These are phyloP conservation scores for Brachyptera putata DNA, from an alignment of 2,888 invertebrate genomes.

Conservation along the genomic window DNA sequence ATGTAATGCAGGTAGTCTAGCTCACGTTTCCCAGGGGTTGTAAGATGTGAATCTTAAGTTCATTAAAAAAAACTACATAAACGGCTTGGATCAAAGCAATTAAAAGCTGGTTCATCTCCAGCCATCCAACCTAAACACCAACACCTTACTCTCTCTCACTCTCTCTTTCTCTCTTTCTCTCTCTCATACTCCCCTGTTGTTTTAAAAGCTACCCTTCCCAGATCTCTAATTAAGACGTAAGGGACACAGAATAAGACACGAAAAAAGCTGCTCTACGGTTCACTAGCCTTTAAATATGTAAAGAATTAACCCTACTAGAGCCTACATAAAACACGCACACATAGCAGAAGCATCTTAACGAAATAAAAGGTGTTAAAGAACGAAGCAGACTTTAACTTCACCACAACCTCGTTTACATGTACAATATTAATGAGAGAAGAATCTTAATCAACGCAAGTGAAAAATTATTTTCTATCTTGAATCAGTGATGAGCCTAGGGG, in stretches of 20 bases:
- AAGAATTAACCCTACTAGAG: neutral
- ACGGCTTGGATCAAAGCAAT: slow-evolving; percentile 26
- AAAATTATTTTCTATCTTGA: slow-evolving; percentile 15
- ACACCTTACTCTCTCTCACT: slow-evolving; percentile 6
- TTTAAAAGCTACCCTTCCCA: slow-evolving; percentile 17
- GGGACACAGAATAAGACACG: slow-evolving; percentile 20
- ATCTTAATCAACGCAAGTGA: slow-evolving; percentile 15
- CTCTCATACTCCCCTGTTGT: neutral
- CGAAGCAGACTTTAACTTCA: slow-evolving; percentile 7
- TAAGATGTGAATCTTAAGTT: slow-evolving; percentile 24
- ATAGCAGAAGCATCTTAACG: neutral
- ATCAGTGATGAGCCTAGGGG: slow-evolving; percentile 15
- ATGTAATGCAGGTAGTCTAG: slow-evolving; percentile 26
- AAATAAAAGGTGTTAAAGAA: slow-evolving; percentile 6
- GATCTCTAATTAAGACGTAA: slow-evolving; percentile 16
- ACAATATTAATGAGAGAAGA: slow-evolving; percentile 25
- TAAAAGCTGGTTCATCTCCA: slow-evolving; percentile 27
- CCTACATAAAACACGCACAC: neutral
- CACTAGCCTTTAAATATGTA: slow-evolving; percentile 12
- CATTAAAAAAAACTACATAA: slow-evolving; percentile 27
- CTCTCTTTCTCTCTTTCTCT: neutral
- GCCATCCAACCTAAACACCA: slow-evolving; percentile 7
- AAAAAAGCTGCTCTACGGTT: neutral
- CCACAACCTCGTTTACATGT: slow-evolving; percentile 19
- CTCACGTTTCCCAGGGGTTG: neutral